These are phyloP conservation scores for Macropis europaea DNA, from an alignment of 2,888 invertebrate genomes.

Conservation along the genomic window DNA sequence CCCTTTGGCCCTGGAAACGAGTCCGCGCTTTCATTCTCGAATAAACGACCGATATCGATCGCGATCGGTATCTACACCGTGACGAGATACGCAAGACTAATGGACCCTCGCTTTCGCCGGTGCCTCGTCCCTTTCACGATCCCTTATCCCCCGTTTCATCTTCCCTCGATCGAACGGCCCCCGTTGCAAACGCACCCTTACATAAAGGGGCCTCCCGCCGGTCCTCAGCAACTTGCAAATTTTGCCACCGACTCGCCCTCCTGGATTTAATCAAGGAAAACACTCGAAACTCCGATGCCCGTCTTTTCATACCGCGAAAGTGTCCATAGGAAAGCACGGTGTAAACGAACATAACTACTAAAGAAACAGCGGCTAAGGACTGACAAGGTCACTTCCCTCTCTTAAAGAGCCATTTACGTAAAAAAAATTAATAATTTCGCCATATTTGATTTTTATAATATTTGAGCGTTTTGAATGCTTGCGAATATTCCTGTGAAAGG, in stretches of 20 bases:
- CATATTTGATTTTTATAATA: no score
- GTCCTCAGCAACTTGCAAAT: conserved; percentile 58
- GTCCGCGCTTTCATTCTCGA: conserved; percentile 54
- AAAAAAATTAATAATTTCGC: no score
- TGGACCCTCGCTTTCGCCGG: conserved; percentile 44
- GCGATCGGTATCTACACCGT: conserved; percentile 66
- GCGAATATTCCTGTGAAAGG: no score
- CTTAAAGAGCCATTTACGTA: no score
- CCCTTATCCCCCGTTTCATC: conserved; percentile 53
- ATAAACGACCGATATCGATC: conserved; percentile 69
- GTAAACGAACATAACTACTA: neutral
- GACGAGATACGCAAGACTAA: conserved; percentile 63
- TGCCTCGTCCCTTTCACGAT: conserved; percentile 43
- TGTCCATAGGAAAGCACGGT: neutral
- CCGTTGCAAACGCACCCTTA: conserved; percentile 44
- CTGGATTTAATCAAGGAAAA: conserved; percentile 64
- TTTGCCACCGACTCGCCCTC: conserved; percentile 49
- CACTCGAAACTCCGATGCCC: conserved; percentile 23
- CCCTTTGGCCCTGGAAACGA: conserved; percentile 49
- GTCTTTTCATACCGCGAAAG: neutral
- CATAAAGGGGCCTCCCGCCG: conserved; percentile 10
- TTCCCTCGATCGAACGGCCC: conserved; percentile 27
- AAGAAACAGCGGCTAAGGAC: no score
- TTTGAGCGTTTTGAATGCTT: no score
- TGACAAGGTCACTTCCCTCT: no score